A percentile compares a stretch with the other conserved stretches of the same genome.
Evolutionary conservation across 1,140 invertebrate species (phyloP).

Genomic region (Hylaeus volcanicus): DNA sequence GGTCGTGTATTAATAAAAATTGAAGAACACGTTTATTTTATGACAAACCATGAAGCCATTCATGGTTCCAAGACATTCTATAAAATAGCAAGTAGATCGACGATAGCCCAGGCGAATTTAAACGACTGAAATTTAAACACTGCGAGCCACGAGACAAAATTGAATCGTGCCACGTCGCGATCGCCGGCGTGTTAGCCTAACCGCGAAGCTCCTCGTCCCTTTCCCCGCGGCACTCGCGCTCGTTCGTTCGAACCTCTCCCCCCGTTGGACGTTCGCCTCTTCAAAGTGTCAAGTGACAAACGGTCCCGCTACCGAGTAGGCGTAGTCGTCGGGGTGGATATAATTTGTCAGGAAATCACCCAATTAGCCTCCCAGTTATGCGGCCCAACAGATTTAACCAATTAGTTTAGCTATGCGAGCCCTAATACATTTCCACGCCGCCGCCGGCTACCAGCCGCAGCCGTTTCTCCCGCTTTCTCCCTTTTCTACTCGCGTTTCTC

Average conservation of each 20-base stretch:
- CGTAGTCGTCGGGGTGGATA: conserved; percentile 79
- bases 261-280: conserved; percentile 65
- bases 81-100: too few species aligned
- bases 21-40: too few species aligned
- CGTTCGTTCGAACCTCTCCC: neutral
- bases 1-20: too few species aligned
- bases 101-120: too few species aligned
- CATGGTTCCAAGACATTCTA: too few species aligned
- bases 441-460: conserved; percentile 62
- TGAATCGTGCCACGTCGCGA: too few species aligned
- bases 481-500: conserved; percentile 10
- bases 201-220: neutral
- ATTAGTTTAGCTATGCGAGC: conserved; percentile 81
- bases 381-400: conserved; percentile 82
- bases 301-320: conserved; percentile 77
- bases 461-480: conserved; percentile 31
- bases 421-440: conserved; percentile 78
- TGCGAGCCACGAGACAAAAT: too few species aligned
- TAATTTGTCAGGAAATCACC: conserved; percentile 82
- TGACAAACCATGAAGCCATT: too few species aligned
- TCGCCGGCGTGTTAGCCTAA: too few species aligned
- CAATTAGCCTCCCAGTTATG: conserved; percentile 81
- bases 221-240: neutral
- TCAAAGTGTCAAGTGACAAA: conserved; percentile 81
- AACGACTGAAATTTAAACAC: too few species aligned